Percentiles rank a stretch among this genome's conserved stretches.
Evolutionary conservation across 2,888 invertebrate species (phyloP).

Genomic region (Lutraria lutraria): DNA sequence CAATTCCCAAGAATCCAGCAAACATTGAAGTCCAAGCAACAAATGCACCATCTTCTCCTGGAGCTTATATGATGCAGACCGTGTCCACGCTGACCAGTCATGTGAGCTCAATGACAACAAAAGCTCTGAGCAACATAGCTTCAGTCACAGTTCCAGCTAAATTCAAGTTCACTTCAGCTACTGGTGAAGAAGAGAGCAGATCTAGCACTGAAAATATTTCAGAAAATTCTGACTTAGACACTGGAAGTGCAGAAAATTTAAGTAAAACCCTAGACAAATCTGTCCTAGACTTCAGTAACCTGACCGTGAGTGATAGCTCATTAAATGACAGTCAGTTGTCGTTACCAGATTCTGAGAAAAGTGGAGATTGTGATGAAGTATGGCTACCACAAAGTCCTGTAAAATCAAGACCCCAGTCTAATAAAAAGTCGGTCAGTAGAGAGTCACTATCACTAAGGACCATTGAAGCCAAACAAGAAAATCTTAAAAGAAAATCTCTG

Average conservation of each 20-base stretch:
- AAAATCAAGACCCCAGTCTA: conserved; percentile 43
- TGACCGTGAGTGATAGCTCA: conserved; percentile 52
- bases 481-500: conserved; percentile 67
- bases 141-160: conserved; percentile 53
- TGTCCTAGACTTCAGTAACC: conserved; percentile 52
- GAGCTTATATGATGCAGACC: conserved; percentile 53
- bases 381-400: conserved; percentile 32
- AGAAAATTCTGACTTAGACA: conserved; percentile 50
- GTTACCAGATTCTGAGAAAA: conserved; percentile 61
- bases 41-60: conserved; percentile 40
- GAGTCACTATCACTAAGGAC: conserved; percentile 72
- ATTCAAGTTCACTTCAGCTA: conserved; percentile 31
- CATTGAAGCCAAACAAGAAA: conserved; percentile 74
- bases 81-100: conserved; percentile 50
- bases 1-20: background rate
- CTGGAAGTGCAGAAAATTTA: conserved; percentile 59
- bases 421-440: conserved; percentile 60
- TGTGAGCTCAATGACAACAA: conserved; percentile 78
- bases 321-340: conserved; percentile 62
- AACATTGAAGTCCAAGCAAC: background rate
- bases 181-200: conserved; percentile 37
- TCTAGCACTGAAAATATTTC: conserved; percentile 55
- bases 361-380: conserved; percentile 35
- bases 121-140: conserved; percentile 74
- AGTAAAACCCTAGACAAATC: conserved; percentile 55